A percentile compares a stretch with the other conserved stretches of the same genome.
These are phyloP conservation scores for Vandiemenella viatica DNA, from an alignment of 2,888 invertebrate genomes.

Conservation along the genomic window DNA sequence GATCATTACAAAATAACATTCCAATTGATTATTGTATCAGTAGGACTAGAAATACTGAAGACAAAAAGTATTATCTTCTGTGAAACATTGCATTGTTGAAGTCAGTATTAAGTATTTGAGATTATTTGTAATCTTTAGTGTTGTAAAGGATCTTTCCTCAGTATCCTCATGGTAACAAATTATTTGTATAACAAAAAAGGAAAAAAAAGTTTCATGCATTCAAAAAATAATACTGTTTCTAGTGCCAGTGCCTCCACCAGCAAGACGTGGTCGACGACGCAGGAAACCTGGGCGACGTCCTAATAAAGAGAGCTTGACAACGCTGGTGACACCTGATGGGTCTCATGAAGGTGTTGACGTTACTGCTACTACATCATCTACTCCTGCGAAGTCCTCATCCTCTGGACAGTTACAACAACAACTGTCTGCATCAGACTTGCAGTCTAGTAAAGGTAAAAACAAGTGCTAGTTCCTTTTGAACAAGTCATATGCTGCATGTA, in stretches of 20 bases:
- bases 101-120: not conserved
- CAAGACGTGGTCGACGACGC: not conserved
- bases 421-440: too few relatives aligned
- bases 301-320: not conserved
- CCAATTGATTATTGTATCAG: too few relatives aligned
- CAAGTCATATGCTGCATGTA: too few relatives aligned
- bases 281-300: not conserved
- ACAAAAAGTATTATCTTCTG: too few relatives aligned
- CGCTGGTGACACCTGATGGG: not conserved
- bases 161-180: too few relatives aligned
- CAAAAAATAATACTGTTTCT: not conserved
- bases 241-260: not conserved
- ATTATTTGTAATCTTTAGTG: not conserved
- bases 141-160: not conserved
- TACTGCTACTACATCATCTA: not conserved
- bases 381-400: not conserved
- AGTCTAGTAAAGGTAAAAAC: too few relatives aligned
- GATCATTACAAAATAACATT: too few relatives aligned
- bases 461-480: too few relatives aligned
- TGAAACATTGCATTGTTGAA: too few relatives aligned
- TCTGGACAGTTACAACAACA: not conserved
- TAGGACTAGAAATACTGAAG: too few relatives aligned
- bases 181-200: too few relatives aligned
- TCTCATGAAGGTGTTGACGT: not conserved
- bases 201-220: not conserved